phyloP scores from a whole-genome alignment of 2,113 vertebrate species.

The Datnioides undecimradiatus region DNA sequence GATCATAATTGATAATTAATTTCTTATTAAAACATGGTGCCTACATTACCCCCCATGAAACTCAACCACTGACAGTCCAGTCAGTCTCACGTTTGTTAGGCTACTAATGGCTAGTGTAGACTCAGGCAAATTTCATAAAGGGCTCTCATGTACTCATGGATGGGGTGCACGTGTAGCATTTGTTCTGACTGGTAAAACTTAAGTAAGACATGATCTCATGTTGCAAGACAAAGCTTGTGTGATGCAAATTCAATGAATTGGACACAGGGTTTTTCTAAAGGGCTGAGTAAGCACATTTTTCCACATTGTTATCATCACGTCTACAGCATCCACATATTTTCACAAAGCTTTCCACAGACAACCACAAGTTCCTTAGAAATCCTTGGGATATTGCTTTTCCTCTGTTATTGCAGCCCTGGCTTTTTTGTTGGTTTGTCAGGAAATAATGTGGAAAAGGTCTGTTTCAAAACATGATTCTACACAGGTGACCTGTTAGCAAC shows the following conservation, averaged over 20 bases:
- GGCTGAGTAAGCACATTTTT: not conserved
- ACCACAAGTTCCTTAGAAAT: not conserved
- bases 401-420: not conserved
- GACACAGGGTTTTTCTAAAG: not conserved
- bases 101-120: not conserved
- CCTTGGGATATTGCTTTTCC: not conserved
- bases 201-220: not conserved
- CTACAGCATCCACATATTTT: not conserved
- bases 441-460: constrained; percentile 4
- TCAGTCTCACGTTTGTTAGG: not conserved
- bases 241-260: not conserved
- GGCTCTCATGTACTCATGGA: not conserved
- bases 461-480: constrained; percentile 1
- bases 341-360: not conserved
- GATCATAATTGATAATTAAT: too few species aligned
- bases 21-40: not conserved
- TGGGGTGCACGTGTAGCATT: not conserved
- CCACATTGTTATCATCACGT: too few species aligned
- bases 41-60: not conserved
- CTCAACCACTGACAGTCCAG: not conserved
- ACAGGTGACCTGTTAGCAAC: not conserved
- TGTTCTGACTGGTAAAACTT: not conserved
- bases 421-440: constrained; percentile 1
- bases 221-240: not conserved
- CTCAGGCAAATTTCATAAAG: not conserved